A percentile compares a stretch with the other conserved stretches of the same genome.
Evolutionary conservation across 2,797 vertebrate genomes (phyloP).

Genomic region (Lophotriccus pileatus): DNA sequence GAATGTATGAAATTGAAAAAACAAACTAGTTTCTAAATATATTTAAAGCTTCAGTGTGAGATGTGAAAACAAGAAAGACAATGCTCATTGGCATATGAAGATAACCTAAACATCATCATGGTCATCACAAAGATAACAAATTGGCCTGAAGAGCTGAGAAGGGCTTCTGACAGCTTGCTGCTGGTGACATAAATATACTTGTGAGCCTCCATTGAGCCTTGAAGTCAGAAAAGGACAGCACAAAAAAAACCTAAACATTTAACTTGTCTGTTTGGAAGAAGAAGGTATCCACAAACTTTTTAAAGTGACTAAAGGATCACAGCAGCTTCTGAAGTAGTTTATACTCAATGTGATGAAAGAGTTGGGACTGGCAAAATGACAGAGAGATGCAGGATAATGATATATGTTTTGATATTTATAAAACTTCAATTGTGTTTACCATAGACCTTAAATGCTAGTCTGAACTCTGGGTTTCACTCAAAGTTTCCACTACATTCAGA

Average conservation of each 20-base stretch:
- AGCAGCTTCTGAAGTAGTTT: background rate
- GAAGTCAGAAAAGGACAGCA: background rate
- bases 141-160: background rate
- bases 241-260: background rate
- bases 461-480: background rate
- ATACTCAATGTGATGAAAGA: background rate
- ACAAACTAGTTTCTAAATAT: background rate
- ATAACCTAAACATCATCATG: background rate
- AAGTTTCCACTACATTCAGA: background rate
- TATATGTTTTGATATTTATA: background rate
- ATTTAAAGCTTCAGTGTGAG: background rate
- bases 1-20: background rate
- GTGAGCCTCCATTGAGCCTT: background rate
- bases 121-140: background rate
- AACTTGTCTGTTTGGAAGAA: background rate
- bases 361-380: background rate
- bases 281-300: background rate
- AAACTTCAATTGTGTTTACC: background rate
- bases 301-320: background rate
- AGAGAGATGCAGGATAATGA: background rate
- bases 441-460: background rate
- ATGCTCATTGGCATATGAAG: background rate
- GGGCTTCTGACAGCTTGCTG: background rate
- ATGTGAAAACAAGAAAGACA: background rate
- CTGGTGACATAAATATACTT: background rate